phyloP scores from a whole-genome alignment of 2,888 invertebrate genomes.

The Noctua pronuba region DNA sequence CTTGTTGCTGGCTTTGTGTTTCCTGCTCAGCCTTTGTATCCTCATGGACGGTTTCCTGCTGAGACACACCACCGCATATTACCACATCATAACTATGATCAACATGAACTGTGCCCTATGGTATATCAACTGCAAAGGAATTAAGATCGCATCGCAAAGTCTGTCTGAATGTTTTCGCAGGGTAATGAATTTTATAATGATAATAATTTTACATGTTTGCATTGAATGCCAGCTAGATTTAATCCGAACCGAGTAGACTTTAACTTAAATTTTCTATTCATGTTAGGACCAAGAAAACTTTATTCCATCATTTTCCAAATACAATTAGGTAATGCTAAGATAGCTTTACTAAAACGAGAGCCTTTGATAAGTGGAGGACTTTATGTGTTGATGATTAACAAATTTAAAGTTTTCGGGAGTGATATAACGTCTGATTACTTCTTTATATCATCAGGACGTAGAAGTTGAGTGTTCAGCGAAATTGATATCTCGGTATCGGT shows the following conservation, averaged over 20 bases:
- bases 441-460: conserved; percentile 87
- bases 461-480: conserved; percentile 88
- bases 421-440: background rate
- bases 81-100: conserved; percentile 93
- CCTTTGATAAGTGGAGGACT: background rate
- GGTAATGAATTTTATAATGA: conserved; percentile 72
- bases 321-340: background rate
- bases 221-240: background rate
- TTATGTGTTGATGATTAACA: background rate
- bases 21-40: conserved; percentile 91
- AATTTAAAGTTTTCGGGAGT: background rate
- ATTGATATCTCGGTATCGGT: conserved; percentile 91
- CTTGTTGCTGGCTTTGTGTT: conserved; percentile 90
- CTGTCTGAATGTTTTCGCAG: conserved; percentile 88
- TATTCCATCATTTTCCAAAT: background rate
- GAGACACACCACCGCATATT: conserved; percentile 91
- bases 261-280: background rate
- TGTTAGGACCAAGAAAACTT: background rate
- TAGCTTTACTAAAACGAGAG: background rate
- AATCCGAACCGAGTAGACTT: background rate
- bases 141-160: conserved; percentile 91
- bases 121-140: conserved; percentile 93
- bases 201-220: background rate
- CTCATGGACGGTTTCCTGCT: conserved; percentile 92
- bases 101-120: conserved; percentile 94